phyloP scores from a whole-genome alignment of 2,113 vertebrate genomes.

The Ceyx cyanopectus region DNA sequence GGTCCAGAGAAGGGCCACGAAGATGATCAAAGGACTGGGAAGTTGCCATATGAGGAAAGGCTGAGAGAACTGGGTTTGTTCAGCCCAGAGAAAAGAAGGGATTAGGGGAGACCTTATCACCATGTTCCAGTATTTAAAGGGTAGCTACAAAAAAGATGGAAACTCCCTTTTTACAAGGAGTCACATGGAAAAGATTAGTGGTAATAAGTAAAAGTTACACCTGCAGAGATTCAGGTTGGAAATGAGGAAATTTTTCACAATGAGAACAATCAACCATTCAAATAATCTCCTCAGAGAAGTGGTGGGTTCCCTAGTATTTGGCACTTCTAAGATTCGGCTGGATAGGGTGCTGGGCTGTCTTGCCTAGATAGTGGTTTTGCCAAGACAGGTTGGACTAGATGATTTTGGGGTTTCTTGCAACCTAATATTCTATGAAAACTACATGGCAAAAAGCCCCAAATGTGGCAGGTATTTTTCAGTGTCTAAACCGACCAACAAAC shows the following conservation, averaged over 20 bases:
- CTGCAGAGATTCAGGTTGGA: neutral
- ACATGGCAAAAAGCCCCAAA: accelerated
- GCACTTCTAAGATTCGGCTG: neutral
- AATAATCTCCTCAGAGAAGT: neutral
- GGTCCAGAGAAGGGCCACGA: too few species aligned
- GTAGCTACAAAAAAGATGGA: neutral
- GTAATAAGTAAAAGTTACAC: too few species aligned
- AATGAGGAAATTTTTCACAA: neutral
- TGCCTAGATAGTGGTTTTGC: neutral
- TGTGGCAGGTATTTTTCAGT: neutral
- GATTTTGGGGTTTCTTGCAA: neutral
- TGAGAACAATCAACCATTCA: neutral
- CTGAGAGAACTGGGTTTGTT: neutral
- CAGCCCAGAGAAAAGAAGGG: neutral
- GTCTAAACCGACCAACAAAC: neutral
- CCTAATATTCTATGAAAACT: neutral
- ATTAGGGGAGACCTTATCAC: neutral
- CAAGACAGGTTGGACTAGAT: neutral
- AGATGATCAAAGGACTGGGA: neutral
- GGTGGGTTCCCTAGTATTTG: too few species aligned
- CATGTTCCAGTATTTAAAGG: neutral
- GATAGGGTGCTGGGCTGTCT: neutral
- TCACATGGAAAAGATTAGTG: neutral
- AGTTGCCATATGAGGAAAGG: neutral
- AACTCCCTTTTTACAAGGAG: neutral